Evolutionary conservation across 1,140 invertebrate species (phyloP).

Genomic region (Drosophila ironensis): DNA sequence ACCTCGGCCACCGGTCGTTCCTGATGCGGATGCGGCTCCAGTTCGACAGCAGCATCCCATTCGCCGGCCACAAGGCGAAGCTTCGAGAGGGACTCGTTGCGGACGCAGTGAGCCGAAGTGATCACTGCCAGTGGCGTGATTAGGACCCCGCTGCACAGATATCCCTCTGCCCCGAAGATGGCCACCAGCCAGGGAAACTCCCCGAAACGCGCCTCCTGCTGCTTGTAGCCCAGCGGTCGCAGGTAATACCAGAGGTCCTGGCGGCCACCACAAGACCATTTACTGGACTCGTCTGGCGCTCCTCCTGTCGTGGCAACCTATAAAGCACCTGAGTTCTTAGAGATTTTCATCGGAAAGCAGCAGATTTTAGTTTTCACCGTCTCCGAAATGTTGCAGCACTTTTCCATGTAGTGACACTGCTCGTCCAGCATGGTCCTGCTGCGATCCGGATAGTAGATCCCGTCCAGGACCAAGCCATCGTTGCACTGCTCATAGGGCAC

Average conservation of each 20-base stretch:
- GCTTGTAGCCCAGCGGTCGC: constrained; percentile 43
- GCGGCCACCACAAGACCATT: constrained; percentile 33
- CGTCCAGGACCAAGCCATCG: constrained; percentile 44
- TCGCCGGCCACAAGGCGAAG: constrained; percentile 51
- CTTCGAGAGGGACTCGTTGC: not conserved
- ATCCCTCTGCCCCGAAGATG: constrained; percentile 16
- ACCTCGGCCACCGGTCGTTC: constrained; percentile 24
- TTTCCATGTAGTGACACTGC: constrained; percentile 60
- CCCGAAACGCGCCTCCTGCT: constrained; percentile 45
- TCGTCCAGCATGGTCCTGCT: constrained; percentile 40
- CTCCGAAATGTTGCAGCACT: constrained; percentile 40
- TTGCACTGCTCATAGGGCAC: constrained; percentile 52
- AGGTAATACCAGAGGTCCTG: constrained; percentile 48
- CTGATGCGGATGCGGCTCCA: constrained; percentile 48
- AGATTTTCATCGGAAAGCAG: not conserved
- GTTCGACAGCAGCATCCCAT: constrained; percentile 56
- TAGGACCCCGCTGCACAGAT: constrained; percentile 54
- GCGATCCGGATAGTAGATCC: constrained; percentile 49
- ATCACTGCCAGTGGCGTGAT: constrained; percentile 42
- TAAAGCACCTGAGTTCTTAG: not conserved
- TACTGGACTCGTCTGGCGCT: not conserved
- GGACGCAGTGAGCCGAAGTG: constrained; percentile 50
- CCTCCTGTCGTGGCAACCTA: not conserved
- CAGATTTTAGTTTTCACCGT: constrained; percentile 14
- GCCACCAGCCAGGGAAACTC: constrained; percentile 64